phyloP scores from a whole-genome alignment of 2,888 invertebrate genomes.

The Oligia latruncula region DNA sequence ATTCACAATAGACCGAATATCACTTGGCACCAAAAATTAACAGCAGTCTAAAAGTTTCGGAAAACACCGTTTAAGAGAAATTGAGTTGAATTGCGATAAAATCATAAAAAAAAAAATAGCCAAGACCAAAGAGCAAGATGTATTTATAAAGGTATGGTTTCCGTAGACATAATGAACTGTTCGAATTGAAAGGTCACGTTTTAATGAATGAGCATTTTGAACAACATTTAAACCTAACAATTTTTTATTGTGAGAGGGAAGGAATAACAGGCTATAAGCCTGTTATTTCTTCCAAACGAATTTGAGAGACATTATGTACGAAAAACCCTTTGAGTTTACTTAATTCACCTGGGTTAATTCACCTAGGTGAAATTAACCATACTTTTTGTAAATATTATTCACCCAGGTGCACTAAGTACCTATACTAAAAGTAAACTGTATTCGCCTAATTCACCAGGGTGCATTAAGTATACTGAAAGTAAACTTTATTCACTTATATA shows the following conservation, averaged over 20 bases:
- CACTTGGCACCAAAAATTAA: slow-evolving; percentile 12
- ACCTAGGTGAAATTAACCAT: too few species aligned
- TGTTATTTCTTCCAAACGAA: neutral
- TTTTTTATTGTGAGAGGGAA: neutral
- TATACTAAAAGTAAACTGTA: too few species aligned
- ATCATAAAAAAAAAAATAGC: too few species aligned
- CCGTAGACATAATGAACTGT: neutral
- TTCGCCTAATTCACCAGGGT: too few species aligned
- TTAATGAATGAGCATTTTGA: neutral
- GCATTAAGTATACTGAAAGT: too few species aligned
- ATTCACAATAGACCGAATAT: slow-evolving; percentile 8
- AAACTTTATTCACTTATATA: too few species aligned
- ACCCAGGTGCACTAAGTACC: too few species aligned
- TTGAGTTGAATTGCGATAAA: too few species aligned
- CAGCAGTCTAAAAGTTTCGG: slow-evolving; percentile 21
- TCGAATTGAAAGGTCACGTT: neutral
- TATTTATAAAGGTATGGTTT: neutral
- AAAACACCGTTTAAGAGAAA: slow-evolving; percentile 3
- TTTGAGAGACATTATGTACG: neutral
- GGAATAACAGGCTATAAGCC: neutral
- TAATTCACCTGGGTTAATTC: too few species aligned
- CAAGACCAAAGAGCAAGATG: neutral
- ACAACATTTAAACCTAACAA: neutral
- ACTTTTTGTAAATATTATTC: too few species aligned
- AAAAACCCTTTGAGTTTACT: neutral